phyloP scores from a whole-genome alignment of 1,140 invertebrate species.

The Subanguina moxae region DNA sequence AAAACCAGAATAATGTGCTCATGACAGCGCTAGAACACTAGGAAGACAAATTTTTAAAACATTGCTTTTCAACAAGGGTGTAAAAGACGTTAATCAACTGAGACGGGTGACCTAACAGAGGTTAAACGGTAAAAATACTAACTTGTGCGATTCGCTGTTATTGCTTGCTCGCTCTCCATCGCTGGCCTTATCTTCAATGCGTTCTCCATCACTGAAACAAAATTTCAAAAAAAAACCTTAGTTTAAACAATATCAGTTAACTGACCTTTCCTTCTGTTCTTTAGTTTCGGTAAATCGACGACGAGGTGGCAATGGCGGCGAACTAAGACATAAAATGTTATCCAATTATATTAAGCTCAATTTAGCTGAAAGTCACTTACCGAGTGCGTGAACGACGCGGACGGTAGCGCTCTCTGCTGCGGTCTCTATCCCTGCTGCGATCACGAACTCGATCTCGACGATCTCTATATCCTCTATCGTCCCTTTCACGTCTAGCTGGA shows the following conservation, averaged over 20 bases:
- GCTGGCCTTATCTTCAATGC: neutral
- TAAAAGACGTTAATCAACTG: too few species aligned
- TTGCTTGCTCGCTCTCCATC: neutral
- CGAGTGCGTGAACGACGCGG: slow-evolving; percentile 2
- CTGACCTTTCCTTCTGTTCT: neutral
- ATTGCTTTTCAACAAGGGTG: too few species aligned
- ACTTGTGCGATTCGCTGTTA: neutral
- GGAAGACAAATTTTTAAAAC: neutral
- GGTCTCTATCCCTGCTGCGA: neutral
- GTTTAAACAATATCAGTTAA: neutral
- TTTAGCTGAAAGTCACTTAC: neutral
- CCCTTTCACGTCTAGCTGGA: neutral
- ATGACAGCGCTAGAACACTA: neutral
- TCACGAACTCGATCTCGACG: neutral
- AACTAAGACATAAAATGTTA: neutral
- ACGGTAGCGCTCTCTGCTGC: slow-evolving; percentile 5
- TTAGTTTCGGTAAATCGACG: slow-evolving; percentile 1
- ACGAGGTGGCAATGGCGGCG: slow-evolving; percentile 1
- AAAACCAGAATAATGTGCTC: neutral
- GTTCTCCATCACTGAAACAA: slow-evolving; percentile 1
- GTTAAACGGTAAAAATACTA: too few species aligned
- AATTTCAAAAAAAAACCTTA: neutral
- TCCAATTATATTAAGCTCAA: too few species aligned
- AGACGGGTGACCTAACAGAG: neutral
- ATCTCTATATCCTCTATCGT: neutral